Base-by-base conservation (phyloP, 2,888 invertebrate species). In the Conops quadrifasciatus region DNA sequence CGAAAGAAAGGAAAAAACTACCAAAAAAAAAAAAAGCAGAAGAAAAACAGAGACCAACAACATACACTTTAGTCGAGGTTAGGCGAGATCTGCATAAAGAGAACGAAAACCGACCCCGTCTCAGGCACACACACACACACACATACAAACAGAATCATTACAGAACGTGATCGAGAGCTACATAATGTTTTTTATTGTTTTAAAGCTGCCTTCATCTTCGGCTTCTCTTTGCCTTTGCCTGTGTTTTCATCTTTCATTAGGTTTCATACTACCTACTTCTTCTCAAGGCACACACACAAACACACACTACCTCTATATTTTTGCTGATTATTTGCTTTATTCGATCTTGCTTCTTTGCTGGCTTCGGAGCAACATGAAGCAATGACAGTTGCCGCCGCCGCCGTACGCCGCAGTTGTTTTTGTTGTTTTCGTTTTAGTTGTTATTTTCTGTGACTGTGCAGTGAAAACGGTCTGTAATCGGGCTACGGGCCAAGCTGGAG, bases 161-260 rank as follows among this genome's bases (percentile, higher is more conserved):
- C 68, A 69, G 72, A 74, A 76, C 76, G 76, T 76, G 76, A 74
- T 75, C 74, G 71, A 68, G 70, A 71, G 72, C 67, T 72, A 72
- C 69, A 49, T 43, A 16, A 26, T n/a, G 13, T 60, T 30, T 30
- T 58, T 58, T 58, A 15, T 15, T 28, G 21, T 24, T 24, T 28
- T 49, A 36, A 36, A n/a, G n/a, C n/a, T n/a, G n/a, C 24, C n/a
- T 56, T 15, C 30, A 19, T 16, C 26, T 51, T 65, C 51, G 26
- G 49, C 21, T 30, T 63, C 43, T 67, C 26, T 49, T 21, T 16
- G 72, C 72, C 65, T 72, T 67, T 67, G 45, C 9, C 45, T 28
- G 45, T 58, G 68, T 36, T 36, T 68, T 51, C 28, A 51, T 62
- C 21, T 49, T 68, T 62, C 60, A 62, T 68, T 53, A 66, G 36